Base-by-base conservation (phyloP, 2,888 invertebrate genomes). In the Cinara cedri region DNA sequence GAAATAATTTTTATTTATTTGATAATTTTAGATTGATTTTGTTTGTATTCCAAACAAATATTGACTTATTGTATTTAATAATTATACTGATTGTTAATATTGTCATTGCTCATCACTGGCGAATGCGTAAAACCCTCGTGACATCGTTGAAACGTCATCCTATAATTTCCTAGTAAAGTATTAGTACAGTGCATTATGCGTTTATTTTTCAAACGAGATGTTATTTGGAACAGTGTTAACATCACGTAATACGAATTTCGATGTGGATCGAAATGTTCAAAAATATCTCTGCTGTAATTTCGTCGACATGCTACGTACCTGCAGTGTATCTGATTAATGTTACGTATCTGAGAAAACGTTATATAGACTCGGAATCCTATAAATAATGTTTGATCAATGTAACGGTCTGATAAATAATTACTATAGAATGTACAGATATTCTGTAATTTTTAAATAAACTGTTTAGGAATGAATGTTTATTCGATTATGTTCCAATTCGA, bases 381-480 rank as follows among this genome's bases (percentile, higher is more conserved):
- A 21, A 24, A 49, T 11, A 24, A 57, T 21, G 8, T 49, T 72
- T 34, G 19, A 51, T 14, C 10, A 19, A 34, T 62, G 24, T 62
- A 62, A 72, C 60, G 72, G 51, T 72, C 14, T 60, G 46, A 72
- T 49, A 19, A 49, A 14, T 62, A 72, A 72, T n/a, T 44, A 49
- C 3, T 19, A 71, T 57, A 44, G 42, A 19, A 21, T 65, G 1
- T 46, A 46, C 24, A 3, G 14, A 72, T 2, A 26, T n/a, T 49
- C 26, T 26, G 49, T 26, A 1, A 51, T 68, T n/a, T 24, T 21
- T 68, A 26, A 14, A 26, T 10, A 26, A 54, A 54, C 16, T 60
- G 14, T 34, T 60, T 14, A 1, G 14, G 26, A 57, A 13, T 24
- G 2, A 11, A 57, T 1, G 24, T 57, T 57, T 14, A 57, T 4